phyloP scores from a whole-genome alignment of 2,113 vertebrate species.

The Euleptes europaea region DNA sequence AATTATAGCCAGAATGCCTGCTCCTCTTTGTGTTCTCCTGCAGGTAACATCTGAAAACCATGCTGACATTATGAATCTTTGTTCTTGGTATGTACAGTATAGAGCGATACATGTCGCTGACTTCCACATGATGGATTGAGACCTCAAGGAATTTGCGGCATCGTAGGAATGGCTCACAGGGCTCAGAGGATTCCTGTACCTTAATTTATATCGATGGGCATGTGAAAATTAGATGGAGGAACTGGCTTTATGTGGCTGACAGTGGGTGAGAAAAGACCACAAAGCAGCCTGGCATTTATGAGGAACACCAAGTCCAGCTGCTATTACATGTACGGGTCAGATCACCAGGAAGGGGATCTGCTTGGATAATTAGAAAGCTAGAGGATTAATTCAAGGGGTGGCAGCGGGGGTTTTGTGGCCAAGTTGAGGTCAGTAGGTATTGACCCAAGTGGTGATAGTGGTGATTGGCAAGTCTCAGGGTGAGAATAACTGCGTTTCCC shows the following conservation, averaged over 20 bases:
- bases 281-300: background rate
- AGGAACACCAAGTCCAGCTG: background rate
- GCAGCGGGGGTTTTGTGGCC: background rate
- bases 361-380: no score
- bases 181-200: background rate
- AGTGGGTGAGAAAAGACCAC: no score
- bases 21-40: background rate
- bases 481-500: background rate
- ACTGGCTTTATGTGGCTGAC: background rate
- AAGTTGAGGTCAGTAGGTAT: background rate
- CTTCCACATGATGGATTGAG: background rate
- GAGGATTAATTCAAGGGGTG: background rate
- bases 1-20: conserved; percentile 54
- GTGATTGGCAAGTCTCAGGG: no score
- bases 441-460: no score
- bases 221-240: background rate
- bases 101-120: background rate
- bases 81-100: background rate
- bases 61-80: background rate
- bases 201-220: background rate
- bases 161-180: background rate
- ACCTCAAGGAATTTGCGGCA: background rate
- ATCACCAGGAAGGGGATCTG: background rate
- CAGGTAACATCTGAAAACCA: conserved; percentile 51
- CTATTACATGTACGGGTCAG: background rate